Evolutionary conservation across 2,113 vertebrate genomes (phyloP), one percentile per base, ranked within the genome.

Genomic region (Mustela lutreola): DNA sequence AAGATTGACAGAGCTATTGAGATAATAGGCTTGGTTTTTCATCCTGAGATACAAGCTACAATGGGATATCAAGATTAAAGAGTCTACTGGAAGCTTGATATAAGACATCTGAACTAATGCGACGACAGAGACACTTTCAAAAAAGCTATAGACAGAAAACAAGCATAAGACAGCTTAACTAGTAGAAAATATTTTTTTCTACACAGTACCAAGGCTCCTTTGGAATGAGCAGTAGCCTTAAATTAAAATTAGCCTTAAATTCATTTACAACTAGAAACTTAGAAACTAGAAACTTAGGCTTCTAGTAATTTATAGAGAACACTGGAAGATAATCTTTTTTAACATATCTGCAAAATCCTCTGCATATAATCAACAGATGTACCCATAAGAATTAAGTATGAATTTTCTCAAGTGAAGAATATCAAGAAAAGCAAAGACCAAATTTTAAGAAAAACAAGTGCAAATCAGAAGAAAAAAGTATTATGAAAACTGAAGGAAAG

Each of bases 371-470:
- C 80, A 81, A 94, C 2, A 82, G 45, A 75, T 53, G 12, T 65
- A 39, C 24, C 10, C 26, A 45, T 19, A 28, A 93, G 45, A 93
- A 93, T 18, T 94, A 73, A 91, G 24, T 58, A 83, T 56, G 12
- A 83, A 36, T 84, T 78, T 67, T 79, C 67, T 42, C 26, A 89
- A 31, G 86, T n/a, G 4, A 90, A 87, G 86, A 75, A 4, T 56
- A 90, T 70, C 18, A 81, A 83, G 48, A 89, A 96, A 75, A 85
- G 22, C 63, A 89, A 88, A 87, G 48, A 92, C 8, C 8, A 92
- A 89, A 60, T 78, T 88, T 78, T 62, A 7, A 94, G 88, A 82
- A 58, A 85, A 94, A 48, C 36, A 26, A 86, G n/a, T 76, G 87
- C 79, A 83, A 89, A 84, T 33, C 2, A 26, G 19, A 28, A 10